These are phyloP conservation scores for Lepidurus arcticus DNA, from an alignment of 1,140 invertebrate genomes.

Conservation along the genomic window DNA sequence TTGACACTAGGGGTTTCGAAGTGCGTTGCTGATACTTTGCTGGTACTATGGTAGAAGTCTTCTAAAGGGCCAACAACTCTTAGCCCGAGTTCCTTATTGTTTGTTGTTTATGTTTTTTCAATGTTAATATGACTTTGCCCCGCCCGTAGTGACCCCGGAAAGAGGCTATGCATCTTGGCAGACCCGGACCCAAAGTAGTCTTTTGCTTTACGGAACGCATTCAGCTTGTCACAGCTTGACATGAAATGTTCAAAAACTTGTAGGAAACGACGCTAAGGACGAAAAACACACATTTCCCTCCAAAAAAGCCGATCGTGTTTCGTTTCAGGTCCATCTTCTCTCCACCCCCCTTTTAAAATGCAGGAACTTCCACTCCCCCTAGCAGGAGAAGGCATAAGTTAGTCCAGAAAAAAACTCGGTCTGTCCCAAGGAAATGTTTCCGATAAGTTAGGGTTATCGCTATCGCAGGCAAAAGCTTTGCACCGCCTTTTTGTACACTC, in stretches of 20 bases:
- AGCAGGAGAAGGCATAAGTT: background rate
- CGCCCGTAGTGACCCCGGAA: background rate
- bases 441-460: conserved; percentile 21
- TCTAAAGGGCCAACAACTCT: too few species aligned
- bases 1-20: too few species aligned
- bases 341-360: background rate
- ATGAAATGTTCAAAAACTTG: background rate
- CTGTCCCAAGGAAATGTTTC: conserved; percentile 18
- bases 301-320: background rate
- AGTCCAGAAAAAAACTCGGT: background rate
- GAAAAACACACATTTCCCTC: background rate
- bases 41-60: too few species aligned
- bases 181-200: background rate
- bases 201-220: background rate
- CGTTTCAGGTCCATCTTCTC: background rate
- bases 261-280: background rate
- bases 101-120: background rate
- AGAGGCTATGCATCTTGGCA: background rate
- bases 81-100: too few species aligned
- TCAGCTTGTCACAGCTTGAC: conserved; percentile 7
- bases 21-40: too few species aligned
- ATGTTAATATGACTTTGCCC: background rate
- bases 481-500: conserved; percentile 1
- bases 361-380: background rate
- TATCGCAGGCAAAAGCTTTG: conserved; percentile 5